Percentiles rank a stretch among this genome's conserved stretches.
phyloP scores from a whole-genome alignment of 2,113 vertebrate genomes.

The Balaeniceps rex region DNA sequence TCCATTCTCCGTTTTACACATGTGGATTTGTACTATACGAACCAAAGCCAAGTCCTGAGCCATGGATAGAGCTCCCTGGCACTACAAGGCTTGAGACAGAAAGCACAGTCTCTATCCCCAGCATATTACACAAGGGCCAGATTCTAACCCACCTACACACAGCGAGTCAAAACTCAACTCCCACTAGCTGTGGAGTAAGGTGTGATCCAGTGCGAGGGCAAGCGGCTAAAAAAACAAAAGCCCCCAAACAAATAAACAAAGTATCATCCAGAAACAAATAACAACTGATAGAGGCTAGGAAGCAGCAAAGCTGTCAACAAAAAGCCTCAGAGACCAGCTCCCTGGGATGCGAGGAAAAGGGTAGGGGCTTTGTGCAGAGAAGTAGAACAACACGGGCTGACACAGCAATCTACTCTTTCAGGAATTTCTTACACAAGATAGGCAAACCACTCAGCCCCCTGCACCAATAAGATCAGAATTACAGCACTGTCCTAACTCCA shows the following conservation, averaged over 20 bases:
- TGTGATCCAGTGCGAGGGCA: neutral
- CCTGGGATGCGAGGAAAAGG: neutral
- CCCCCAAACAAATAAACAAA: neutral
- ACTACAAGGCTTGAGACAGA: neutral
- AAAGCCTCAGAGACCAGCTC: neutral
- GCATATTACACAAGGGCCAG: neutral
- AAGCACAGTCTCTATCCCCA: neutral
- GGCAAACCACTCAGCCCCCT: neutral
- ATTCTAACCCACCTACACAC: slow-evolving; percentile 8
- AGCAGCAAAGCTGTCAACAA: neutral
- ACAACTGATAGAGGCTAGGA: neutral
- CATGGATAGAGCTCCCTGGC: neutral
- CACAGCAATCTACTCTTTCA: neutral
- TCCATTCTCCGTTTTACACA: neutral
- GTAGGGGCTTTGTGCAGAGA: neutral
- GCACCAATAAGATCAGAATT: neutral
- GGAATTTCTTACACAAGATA: neutral
- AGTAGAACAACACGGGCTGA: neutral
- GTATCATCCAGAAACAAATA: neutral
- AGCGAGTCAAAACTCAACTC: neutral
- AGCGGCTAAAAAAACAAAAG: neutral
- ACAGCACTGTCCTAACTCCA: neutral
- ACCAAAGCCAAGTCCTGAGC: neutral
- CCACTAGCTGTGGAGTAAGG: neutral
- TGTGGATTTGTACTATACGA: neutral